Evolutionary conservation across 2,113 vertebrate genomes (phyloP).

Genomic region (Turdus rufiventris): DNA sequence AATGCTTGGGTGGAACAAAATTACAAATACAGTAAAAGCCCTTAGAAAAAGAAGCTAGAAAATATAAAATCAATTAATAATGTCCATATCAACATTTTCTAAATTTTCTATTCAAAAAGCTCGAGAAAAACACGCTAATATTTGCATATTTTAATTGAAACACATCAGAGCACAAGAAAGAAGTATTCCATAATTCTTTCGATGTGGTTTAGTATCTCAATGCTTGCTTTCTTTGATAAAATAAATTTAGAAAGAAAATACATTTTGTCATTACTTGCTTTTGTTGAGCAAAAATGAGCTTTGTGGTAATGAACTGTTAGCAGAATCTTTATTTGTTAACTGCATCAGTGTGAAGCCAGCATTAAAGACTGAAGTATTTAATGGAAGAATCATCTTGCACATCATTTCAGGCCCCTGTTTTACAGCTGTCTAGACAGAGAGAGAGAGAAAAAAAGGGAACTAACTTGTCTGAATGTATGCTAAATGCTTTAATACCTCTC

Average conservation of each 20-base stretch:
- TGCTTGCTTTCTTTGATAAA: background rate
- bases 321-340: background rate
- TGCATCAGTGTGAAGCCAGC: background rate
- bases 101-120: background rate
- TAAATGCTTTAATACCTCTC: background rate
- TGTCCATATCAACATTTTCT: background rate
- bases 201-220: background rate
- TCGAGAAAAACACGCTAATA: background rate
- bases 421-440: background rate
- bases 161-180: background rate
- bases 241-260: background rate
- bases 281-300: background rate
- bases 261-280: background rate
- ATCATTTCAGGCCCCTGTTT: background rate
- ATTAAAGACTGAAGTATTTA: background rate
- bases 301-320: background rate
- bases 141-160: constrained; percentile 42
- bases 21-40: constrained; percentile 42
- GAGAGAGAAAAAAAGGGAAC: background rate
- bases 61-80: constrained; percentile 23
- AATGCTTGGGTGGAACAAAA: constrained; percentile 9
- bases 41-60: constrained; percentile 34
- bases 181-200: background rate
- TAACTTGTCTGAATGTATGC: background rate
- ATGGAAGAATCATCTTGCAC: background rate